Percentiles rank a stretch among this genome's conserved stretches.
Evolutionary conservation across 2,888 invertebrate genomes (phyloP).

Genomic region (Drosophila dives): DNA sequence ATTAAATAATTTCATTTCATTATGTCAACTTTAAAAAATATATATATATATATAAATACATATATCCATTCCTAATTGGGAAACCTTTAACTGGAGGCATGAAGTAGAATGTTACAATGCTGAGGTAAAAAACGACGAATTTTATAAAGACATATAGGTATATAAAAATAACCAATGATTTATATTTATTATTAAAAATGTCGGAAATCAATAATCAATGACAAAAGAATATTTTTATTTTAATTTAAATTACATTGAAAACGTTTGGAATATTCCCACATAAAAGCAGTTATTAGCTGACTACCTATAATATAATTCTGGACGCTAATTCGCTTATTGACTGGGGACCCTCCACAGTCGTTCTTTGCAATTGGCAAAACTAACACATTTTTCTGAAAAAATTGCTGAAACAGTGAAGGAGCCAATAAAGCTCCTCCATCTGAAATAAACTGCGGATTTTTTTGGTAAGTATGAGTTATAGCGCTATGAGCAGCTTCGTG

Average conservation of each 20-base stretch:
- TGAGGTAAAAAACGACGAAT: too few species aligned
- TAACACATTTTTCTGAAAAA: conserved; percentile 46
- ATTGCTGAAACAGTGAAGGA: conserved; percentile 39
- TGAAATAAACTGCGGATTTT: conserved; percentile 36
- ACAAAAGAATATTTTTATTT: not conserved
- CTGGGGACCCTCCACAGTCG: conserved; percentile 52
- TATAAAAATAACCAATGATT: too few species aligned
- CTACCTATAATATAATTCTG: conserved; percentile 49
- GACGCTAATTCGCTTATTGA: conserved; percentile 45
- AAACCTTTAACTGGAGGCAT: too few species aligned
- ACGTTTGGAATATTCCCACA: conserved; percentile 51
- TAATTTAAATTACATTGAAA: not conserved
- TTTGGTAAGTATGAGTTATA: conserved; percentile 35
- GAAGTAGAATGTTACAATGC: too few species aligned
- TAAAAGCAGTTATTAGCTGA: conserved; percentile 45
- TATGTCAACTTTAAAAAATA: too few species aligned
- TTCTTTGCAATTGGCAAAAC: conserved; percentile 49
- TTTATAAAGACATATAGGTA: too few species aligned
- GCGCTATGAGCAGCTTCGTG: conserved; percentile 48
- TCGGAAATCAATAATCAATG: too few species aligned
- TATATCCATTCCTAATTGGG: too few species aligned
- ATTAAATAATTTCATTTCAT: too few species aligned
- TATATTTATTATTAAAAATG: too few species aligned
- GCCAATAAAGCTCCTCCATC: conserved; percentile 50
- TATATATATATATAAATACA: too few species aligned